phyloP scores from a whole-genome alignment of 2,797 vertebrate species.

The Trachurus trachurus region DNA sequence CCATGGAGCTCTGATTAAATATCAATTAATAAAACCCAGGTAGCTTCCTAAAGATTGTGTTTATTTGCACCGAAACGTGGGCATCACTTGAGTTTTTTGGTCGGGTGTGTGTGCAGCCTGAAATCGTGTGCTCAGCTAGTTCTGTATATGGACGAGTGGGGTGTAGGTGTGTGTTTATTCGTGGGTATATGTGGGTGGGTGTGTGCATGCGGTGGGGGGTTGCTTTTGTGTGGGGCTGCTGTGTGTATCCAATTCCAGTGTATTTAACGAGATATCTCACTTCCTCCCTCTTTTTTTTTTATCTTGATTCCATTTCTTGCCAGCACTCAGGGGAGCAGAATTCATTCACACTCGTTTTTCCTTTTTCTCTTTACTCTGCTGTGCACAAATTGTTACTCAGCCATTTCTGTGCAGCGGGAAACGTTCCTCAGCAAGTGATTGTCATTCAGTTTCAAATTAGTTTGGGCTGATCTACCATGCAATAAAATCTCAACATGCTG shows the following conservation, averaged over 20 bases:
- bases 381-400: conserved; percentile 74
- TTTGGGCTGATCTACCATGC: conserved; percentile 72
- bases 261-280: conserved; percentile 82
- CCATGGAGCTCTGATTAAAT: conserved; percentile 62
- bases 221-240: conserved; percentile 48
- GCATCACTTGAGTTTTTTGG: conserved; percentile 30
- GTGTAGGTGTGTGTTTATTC: conserved; percentile 33
- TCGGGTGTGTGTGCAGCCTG: conserved; percentile 24
- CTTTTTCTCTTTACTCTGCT: conserved; percentile 65
- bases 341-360: conserved; percentile 72
- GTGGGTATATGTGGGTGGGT: conserved; percentile 20
- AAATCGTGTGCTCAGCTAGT: conserved; percentile 50
- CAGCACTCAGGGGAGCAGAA: conserved; percentile 74
- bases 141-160: conserved; percentile 38
- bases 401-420: conserved; percentile 62
- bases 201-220: conserved; percentile 10
- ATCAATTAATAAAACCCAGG: conserved; percentile 74
- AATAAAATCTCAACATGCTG: conserved; percentile 65
- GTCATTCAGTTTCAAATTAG: conserved; percentile 78
- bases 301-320: conserved; percentile 78
- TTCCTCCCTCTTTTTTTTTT: conserved; percentile 65
- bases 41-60: conserved; percentile 51
- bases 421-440: conserved; percentile 64
- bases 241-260: conserved; percentile 77
- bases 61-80: conserved; percentile 48